Base-by-base conservation (phyloP, 1,140 invertebrate species). In the Pinna nobilis region DNA sequence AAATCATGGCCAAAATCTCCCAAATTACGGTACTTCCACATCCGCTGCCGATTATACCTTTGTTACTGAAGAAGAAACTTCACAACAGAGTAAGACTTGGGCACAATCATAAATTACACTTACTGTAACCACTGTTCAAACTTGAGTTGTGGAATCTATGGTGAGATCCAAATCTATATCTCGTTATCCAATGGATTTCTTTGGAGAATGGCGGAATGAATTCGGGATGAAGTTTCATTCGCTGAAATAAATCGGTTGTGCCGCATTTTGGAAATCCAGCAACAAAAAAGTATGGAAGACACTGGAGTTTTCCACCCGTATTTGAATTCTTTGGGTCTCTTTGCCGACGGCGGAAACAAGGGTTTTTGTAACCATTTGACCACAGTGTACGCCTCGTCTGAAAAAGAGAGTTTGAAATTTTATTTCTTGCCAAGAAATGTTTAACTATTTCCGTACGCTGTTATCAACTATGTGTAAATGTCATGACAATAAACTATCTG, bases 111-210 rank as follows among this genome's bases (percentile, higher is more conserved):
- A n/a, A n/a, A n/a, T n/a, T n/a, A n/a, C n/a, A 59, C 55, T 59
- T 33, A 59, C 55, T 30, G 37, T 59, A 59, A 13, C 30, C 37
- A 35, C 2, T 59, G 55, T 59, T 59, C 55, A 59, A 35, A n/a
- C 30, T 33, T 6, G 37, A 35, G 18, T 35, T 35, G 18, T 59
- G 33, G 2, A 59, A 32, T 33, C 55, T 35, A 32, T 59, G n/a
- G 32, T 13, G 30, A 4, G 64, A 57, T 13, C 61, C 25, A 20
- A 72, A 77, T 9, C 78, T 61, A 33, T 60, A 66, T 66, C 76
- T 68, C 1, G 79, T 73, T 67, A 77, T 67, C 79, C 79, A 80
- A 60, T 80, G 76, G 28, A 74, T 66, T 70, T 78, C 76, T 49
- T 80, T 78, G 23, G 50, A 69, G 41, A 30, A 47, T 13, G 76